Evolutionary conservation across 2,113 vertebrate genomes (phyloP).

Genomic region (Dendropsophus ebraccatus): DNA sequence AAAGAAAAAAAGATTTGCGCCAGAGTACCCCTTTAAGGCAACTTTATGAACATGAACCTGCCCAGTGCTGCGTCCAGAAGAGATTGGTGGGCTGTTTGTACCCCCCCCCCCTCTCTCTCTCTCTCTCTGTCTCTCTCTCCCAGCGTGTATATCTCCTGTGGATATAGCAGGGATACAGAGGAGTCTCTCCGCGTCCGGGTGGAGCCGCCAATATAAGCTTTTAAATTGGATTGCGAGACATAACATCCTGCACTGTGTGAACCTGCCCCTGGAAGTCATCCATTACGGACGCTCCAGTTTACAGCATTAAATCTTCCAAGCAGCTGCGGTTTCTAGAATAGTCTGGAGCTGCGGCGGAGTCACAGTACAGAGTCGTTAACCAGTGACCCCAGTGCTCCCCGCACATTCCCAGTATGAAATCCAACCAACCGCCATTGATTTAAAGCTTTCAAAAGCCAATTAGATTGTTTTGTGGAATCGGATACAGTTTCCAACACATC

Average conservation of each 20-base stretch:
- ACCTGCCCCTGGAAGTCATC: constrained; percentile 17
- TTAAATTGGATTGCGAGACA: constrained; percentile 23
- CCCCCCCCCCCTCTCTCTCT: too few species aligned
- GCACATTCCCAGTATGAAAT: not conserved
- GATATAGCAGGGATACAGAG: not conserved
- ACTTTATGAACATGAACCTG: not conserved
- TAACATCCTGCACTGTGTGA: constrained; percentile 15
- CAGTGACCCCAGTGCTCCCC: not conserved
- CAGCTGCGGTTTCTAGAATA: not conserved
- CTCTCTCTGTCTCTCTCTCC: not conserved
- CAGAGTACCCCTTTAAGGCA: not conserved
- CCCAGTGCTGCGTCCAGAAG: not conserved
- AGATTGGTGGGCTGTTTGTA: not conserved
- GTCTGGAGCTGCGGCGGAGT: not conserved
- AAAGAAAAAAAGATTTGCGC: too few species aligned
- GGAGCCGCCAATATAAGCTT: constrained; percentile 14
- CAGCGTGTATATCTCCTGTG: not conserved
- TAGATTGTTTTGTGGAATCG: not conserved
- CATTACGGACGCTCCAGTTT: constrained; percentile 17
- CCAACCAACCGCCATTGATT: not conserved
- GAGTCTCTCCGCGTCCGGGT: not conserved
- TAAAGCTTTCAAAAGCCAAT: not conserved
- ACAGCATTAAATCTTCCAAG: constrained; percentile 23
- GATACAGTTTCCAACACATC: not conserved
- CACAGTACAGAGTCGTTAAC: not conserved